Evolutionary conservation across 2,888 invertebrate species (phyloP).

Genomic region (Nasonia oneida): DNA sequence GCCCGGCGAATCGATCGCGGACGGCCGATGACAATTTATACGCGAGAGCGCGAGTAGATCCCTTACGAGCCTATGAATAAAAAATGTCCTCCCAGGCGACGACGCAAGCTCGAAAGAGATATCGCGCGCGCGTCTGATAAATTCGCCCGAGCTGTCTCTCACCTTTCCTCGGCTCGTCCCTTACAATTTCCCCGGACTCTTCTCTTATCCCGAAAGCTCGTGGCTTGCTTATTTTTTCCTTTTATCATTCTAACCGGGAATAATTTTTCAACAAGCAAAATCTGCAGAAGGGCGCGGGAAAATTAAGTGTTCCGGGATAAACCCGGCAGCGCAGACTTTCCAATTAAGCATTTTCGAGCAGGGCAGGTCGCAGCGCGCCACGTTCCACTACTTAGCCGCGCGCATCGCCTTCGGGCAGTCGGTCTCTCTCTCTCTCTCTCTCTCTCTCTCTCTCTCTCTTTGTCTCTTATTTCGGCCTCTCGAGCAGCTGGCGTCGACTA

Average conservation of each 20-base stretch:
- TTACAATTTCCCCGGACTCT: conserved; percentile 49
- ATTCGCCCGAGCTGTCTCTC: conserved; percentile 55
- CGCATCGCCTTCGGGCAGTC: conserved; percentile 34
- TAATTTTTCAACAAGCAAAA: not conserved
- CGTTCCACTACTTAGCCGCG: conserved; percentile 51
- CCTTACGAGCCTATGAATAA: conserved; percentile 62
- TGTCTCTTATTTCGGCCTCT: conserved; percentile 16
- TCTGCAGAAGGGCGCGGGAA: too few relatives aligned
- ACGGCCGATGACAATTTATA: conserved; percentile 63
- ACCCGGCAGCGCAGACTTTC: conserved; percentile 33
- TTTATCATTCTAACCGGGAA: not conserved
- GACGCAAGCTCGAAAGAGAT: not conserved
- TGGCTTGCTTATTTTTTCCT: not conserved
- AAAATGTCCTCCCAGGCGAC: conserved; percentile 52
- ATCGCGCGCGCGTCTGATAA: conserved; percentile 45
- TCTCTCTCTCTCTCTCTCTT: not conserved
- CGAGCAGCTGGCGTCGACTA: conserved; percentile 16
- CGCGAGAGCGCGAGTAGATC: conserved; percentile 31
- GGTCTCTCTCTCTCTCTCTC: not conserved
- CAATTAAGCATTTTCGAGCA: conserved; percentile 54
- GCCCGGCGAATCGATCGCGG: conserved; percentile 55
- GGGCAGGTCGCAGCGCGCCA: not conserved
- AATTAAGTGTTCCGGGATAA: too few relatives aligned
- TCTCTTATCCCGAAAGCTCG: not conserved
- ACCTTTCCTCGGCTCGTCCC: conserved; percentile 53